A percentile compares a stretch with the other conserved stretches of the same genome.
Evolutionary conservation across 2,888 invertebrate genomes (phyloP).

Genomic region (Drosophila dives): DNA sequence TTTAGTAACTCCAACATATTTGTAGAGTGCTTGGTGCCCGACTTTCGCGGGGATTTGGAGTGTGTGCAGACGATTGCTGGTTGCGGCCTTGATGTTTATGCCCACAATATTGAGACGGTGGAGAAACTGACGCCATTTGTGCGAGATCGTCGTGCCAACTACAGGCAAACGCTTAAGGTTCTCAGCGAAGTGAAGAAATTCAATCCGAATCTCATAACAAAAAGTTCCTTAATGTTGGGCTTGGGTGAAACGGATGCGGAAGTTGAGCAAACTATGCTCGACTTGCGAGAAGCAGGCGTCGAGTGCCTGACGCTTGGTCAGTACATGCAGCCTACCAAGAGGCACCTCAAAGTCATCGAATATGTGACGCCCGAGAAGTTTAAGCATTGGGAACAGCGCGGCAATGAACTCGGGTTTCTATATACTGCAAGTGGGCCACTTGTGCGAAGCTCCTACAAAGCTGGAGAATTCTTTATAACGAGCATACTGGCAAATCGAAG

Average conservation of each 20-base stretch:
- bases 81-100: constrained; percentile 97
- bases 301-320: constrained; percentile 99
- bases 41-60: constrained; percentile 93
- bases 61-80: constrained; percentile 91
- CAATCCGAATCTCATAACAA: constrained; percentile 94
- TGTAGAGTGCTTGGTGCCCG: constrained; percentile 98
- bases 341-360: constrained; percentile 96
- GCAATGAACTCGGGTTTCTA: constrained; percentile 94
- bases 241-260: constrained; percentile 95
- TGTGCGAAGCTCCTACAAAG: constrained; percentile 98
- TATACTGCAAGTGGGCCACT: constrained; percentile 99
- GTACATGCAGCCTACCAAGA: constrained; percentile 99
- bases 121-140: constrained; percentile 95
- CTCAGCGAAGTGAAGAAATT: constrained; percentile 92
- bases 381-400: constrained; percentile 92
- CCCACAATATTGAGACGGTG: constrained; percentile 99
- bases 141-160: constrained; percentile 96
- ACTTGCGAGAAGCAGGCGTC: constrained; percentile 92
- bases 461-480: constrained; percentile 97
- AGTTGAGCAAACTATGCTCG: constrained; percentile 93
- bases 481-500: constrained; percentile 89
- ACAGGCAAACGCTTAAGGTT: constrained; percentile 94
- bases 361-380: constrained; percentile 98
- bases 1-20: constrained; percentile 92
- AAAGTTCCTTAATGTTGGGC: constrained; percentile 99